Conservation (phyloP, 53 echinoderm and acorn worm species). For the Stichopus horrens region DNA sequence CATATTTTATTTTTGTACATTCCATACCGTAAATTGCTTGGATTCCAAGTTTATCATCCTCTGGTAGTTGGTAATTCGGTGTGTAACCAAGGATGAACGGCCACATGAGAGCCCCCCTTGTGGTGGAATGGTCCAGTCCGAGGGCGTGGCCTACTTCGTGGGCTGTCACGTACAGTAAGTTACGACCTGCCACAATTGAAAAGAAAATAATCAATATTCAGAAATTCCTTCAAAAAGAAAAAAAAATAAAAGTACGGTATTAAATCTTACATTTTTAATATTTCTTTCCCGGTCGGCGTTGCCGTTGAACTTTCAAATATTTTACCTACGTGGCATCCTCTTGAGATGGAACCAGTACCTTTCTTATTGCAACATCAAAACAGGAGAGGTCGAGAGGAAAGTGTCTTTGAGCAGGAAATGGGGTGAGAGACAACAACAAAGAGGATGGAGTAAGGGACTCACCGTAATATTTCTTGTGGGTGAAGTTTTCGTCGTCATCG, state of each 20-base stretch:
- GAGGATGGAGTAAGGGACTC: not conserved
- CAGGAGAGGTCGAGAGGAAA: no score
- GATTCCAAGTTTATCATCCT: conserved; percentile 76
- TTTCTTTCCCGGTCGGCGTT: no score
- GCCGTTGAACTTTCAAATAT: no score
- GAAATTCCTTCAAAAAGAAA: no score
- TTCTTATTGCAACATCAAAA: no score
- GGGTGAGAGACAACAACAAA: not conserved
- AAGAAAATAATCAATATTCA: no score
- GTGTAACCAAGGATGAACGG: conserved; percentile 72
- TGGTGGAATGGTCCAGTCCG: conserved; percentile 78
- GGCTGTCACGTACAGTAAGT: conserved; percentile 72
- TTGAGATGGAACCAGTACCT: no score
- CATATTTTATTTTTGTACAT: not conserved
- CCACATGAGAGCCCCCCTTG: conserved; percentile 74
- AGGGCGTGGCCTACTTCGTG: conserved; percentile 92
- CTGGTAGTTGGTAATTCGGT: conserved; percentile 67
- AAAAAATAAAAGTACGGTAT: no score
- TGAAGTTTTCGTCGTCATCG: conserved; percentile 83
- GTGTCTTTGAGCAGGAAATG: no score
- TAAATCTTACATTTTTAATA: no score
- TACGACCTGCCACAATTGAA: conserved; percentile 55
- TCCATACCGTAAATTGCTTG: conserved; percentile 82
- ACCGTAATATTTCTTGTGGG: conserved; percentile 72
- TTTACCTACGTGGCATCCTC: no score